Conservation (phyloP, 2,888 invertebrate genomes). For the Cephalotes varians region DNA sequence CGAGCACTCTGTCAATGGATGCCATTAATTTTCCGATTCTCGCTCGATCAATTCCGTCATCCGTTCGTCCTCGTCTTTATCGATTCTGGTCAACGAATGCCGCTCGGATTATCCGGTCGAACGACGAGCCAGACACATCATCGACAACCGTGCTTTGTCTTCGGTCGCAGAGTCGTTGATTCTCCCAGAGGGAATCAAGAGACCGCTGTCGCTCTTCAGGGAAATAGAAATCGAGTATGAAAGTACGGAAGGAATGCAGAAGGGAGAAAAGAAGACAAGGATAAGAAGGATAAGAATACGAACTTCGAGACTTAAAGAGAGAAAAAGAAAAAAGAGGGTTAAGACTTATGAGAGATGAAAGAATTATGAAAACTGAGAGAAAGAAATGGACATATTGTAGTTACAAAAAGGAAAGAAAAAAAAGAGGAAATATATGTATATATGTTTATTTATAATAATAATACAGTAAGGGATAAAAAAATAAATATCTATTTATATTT, state of each 20-base stretch:
- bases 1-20: constrained; percentile 6
- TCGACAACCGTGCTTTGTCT: constrained; percentile 70
- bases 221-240: constrained; percentile 50
- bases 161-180: constrained; percentile 55
- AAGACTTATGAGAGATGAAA: background rate
- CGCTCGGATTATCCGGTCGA: constrained; percentile 66
- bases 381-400: background rate
- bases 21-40: constrained; percentile 28
- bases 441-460: background rate
- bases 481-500: background rate
- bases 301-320: constrained; percentile 16
- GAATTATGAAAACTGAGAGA: constrained; percentile 6
- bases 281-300: constrained; percentile 28
- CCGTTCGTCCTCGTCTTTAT: constrained; percentile 49
- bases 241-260: constrained; percentile 9
- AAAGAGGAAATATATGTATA: background rate
- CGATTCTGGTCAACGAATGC: constrained; percentile 64
- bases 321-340: background rate
- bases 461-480: background rate
- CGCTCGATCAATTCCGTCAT: constrained; percentile 22
- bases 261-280: background rate
- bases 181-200: constrained; percentile 62
- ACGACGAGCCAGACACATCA: constrained; percentile 67
- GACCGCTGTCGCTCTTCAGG: constrained; percentile 60
- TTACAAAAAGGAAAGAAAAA: constrained; percentile 29